phyloP scores from a whole-genome alignment of 1,140 invertebrate species.

The Lutraria rhynchaena region DNA sequence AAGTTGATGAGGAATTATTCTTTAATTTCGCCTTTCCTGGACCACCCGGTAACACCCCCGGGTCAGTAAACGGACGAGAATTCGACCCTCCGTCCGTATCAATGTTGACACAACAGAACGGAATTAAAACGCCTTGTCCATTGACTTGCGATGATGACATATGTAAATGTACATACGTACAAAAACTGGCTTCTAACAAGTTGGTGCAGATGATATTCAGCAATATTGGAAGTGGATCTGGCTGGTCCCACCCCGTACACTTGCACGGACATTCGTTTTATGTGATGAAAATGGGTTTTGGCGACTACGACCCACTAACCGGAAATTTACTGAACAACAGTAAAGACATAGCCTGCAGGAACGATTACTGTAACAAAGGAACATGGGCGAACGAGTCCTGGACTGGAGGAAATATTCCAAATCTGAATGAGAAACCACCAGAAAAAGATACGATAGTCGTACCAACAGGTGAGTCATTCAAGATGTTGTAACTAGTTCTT shows the following conservation, averaged over 20 bases:
- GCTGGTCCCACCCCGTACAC: slow-evolving; percentile 68
- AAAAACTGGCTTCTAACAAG: slow-evolving; percentile 13
- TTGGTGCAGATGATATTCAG: slow-evolving; percentile 43
- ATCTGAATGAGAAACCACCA: slow-evolving; percentile 83
- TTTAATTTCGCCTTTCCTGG: slow-evolving; percentile 55
- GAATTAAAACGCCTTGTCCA: slow-evolving; percentile 23
- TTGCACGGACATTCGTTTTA: slow-evolving; percentile 67
- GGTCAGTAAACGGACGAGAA: slow-evolving; percentile 51
- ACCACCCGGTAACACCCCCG: slow-evolving; percentile 22
- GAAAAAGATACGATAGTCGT: slow-evolving; percentile 88
- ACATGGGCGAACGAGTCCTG: slow-evolving; percentile 61
- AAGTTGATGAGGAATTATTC: slow-evolving; percentile 32
- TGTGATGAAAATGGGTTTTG: slow-evolving; percentile 77
- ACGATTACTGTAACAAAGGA: background rate
- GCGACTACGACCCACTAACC: background rate
- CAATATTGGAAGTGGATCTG: slow-evolving; percentile 56
- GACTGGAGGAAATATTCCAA: slow-evolving; percentile 51
- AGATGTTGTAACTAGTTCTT: too few relatives aligned
- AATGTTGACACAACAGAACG: slow-evolving; percentile 31
- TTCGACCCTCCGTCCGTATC: slow-evolving; percentile 36
- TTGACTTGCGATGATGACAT: background rate
- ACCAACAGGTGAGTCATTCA: slow-evolving; percentile 85
- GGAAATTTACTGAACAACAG: too few relatives aligned
- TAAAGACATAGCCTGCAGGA: slow-evolving; percentile 56
- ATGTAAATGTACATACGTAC: slow-evolving; percentile 3